Conservation (phyloP, 2,797 vertebrate genomes). For the Leptatherina wallacei region DNA sequence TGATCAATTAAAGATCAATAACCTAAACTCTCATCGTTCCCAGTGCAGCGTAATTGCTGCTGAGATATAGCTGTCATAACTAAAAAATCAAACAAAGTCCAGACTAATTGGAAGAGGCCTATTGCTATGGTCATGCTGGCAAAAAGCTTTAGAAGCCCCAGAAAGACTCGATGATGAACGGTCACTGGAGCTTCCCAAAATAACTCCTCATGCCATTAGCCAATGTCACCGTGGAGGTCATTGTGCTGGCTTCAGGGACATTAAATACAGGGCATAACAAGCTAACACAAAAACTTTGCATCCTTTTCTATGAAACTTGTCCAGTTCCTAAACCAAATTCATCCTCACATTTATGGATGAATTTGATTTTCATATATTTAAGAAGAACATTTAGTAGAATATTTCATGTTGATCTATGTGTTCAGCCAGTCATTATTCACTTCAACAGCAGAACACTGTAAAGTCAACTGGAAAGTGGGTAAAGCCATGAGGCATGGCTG, state of each 20-base stretch:
- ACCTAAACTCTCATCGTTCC: constrained; percentile 87
- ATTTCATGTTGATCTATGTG: constrained; percentile 66
- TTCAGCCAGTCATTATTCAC: constrained; percentile 54
- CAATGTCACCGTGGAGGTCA: constrained; percentile 78
- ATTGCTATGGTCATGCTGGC: constrained; percentile 68
- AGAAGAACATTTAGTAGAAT: constrained; percentile 61
- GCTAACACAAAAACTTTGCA: constrained; percentile 59
- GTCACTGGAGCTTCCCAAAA: constrained; percentile 72
- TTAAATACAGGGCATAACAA: constrained; percentile 63
- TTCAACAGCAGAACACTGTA: constrained; percentile 27
- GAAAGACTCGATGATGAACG: constrained; percentile 70
- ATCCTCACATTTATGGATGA: constrained; percentile 54
- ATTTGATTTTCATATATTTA: constrained; percentile 73
- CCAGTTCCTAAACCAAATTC: constrained; percentile 59
- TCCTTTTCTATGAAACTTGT: constrained; percentile 59
- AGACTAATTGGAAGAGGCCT: constrained; percentile 81
- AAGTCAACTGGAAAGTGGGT: constrained; percentile 46
- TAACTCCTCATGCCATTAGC: constrained; percentile 79
- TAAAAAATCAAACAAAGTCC: constrained; percentile 82
- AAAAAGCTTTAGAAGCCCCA: constrained; percentile 69
- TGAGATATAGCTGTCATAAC: constrained; percentile 85
- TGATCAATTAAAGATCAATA: constrained; percentile 86
- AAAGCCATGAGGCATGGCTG: constrained; percentile 49
- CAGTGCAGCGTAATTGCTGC: constrained; percentile 83
- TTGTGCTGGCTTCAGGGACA: constrained; percentile 71